phyloP scores from a whole-genome alignment of 2,113 vertebrate species.

The Tupaia tana region DNA sequence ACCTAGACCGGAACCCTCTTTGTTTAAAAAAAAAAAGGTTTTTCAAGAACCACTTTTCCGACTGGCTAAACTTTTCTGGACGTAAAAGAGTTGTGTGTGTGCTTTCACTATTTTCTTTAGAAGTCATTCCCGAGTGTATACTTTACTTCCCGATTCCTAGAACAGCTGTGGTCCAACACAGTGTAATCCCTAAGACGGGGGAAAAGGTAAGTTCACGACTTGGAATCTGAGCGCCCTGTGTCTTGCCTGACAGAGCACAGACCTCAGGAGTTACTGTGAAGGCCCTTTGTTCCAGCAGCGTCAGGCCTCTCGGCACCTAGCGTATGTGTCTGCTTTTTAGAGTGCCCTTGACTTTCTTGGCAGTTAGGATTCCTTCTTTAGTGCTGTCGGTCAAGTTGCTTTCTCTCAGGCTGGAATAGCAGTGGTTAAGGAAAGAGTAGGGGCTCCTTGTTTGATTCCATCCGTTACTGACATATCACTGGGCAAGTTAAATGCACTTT shows the following conservation, averaged over 20 bases:
- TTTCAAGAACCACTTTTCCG: conserved; percentile 17
- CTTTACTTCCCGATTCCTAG: neutral
- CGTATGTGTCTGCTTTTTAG: neutral
- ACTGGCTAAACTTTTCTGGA: neutral
- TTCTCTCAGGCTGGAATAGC: neutral
- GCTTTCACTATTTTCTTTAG: neutral
- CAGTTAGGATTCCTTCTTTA: neutral
- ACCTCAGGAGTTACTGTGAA: neutral
- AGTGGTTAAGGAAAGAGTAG: neutral
- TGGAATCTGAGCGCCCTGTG: neutral
- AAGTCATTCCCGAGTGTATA: neutral
- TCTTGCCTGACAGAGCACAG: neutral
- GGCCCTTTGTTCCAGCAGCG: neutral
- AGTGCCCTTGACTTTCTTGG: neutral
- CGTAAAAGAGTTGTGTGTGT: neutral
- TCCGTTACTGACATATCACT: neutral
- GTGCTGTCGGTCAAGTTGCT: neutral
- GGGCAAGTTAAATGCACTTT: neutral
- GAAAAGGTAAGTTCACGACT: neutral
- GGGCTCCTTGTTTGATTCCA: neutral
- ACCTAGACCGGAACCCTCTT: neutral
- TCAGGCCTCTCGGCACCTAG: neutral
- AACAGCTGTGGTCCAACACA: neutral
- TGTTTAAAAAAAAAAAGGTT: conserved; percentile 42
- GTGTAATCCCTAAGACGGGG: neutral